Evolutionary conservation across 2,888 invertebrate species (phyloP).

Genomic region (Druceiella hillmani): DNA sequence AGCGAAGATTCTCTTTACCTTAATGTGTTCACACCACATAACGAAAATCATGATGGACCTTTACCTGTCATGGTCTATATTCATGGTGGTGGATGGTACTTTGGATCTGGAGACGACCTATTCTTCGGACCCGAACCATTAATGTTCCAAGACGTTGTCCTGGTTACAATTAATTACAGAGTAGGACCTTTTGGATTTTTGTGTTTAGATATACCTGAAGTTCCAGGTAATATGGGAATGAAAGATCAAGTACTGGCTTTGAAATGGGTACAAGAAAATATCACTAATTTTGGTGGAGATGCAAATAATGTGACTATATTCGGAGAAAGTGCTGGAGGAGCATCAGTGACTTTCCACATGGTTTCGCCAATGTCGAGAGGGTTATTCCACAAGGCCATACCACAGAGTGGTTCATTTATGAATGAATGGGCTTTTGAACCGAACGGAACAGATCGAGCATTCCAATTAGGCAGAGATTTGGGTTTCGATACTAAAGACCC

Average conservation of each 20-base stretch:
- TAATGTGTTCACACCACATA: slow-evolving; percentile 48
- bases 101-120: slow-evolving; percentile 18
- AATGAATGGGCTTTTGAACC: slow-evolving; percentile 13
- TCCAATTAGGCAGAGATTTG: neutral
- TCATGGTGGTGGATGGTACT: slow-evolving; percentile 17
- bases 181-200: slow-evolving; percentile 18
- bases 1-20: slow-evolving; percentile 69
- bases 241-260: slow-evolving; percentile 20
- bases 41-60: slow-evolving; percentile 11
- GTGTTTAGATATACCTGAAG: slow-evolving; percentile 15
- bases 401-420: slow-evolving; percentile 18
- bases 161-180: slow-evolving; percentile 19
- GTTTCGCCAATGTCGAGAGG: slow-evolving; percentile 26
- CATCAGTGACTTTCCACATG: slow-evolving; percentile 14
- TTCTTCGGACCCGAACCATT: slow-evolving; percentile 18
- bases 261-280: slow-evolving; percentile 20
- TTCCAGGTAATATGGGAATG: slow-evolving; percentile 20
- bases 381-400: slow-evolving; percentile 28
- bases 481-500: slow-evolving; percentile 1
- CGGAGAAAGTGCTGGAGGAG: slow-evolving; percentile 21
- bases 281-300: slow-evolving; percentile 33
- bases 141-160: slow-evolving; percentile 16
- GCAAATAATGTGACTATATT: slow-evolving; percentile 19
- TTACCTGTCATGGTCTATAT: slow-evolving; percentile 19
- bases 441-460: neutral